Base-by-base conservation (phyloP, 2,888 invertebrate genomes). In the Agonopterix alstromeriana region DNA sequence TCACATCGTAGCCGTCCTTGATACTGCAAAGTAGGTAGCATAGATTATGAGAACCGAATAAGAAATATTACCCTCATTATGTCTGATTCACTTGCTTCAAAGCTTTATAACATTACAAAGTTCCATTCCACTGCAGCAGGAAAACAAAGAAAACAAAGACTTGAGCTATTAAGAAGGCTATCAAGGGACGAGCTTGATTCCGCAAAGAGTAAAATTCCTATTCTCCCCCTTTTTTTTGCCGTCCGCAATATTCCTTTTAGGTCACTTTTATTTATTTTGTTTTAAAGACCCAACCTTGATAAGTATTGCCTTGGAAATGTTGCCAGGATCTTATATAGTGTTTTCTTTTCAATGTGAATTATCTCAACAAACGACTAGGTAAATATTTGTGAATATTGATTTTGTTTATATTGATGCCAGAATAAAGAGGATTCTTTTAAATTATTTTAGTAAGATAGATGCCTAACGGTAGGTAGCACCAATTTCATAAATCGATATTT, bases 181-280 rank as follows among this genome's bases (percentile, higher is more conserved):
- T 57, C 53, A 49, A 46, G 51, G 47, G 52, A 51, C 46, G 48
- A 46, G 53, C 51, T 53, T 55, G 48, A 54, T 58, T 52, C 53
- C 54, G 57, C 61, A 58, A 63, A 56, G 57, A 55, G 35, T 53
- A 52, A 54, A 53, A 56, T 48, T 51, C 53, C 49, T 54, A 53
- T 54, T 11, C 9, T 12, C 14, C 10, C 12, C 11, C 35, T 40
- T 45, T 36, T 11, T 11, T n/a, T 27, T 27, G 5, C 43, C 27
- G 27, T n/a, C 10, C 14, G 27, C 36, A 46, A 40, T 40, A 41
- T n/a, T 40, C 17, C n/a, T 46, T 46, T 46, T 36, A 36, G 36
- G 45, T 10, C 44, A 44, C 38, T 35, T 45, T 45, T 36, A 36
- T 36, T 36, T 36, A 36, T 36, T 36, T 36, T 12, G 11, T 45